phyloP scores from a whole-genome alignment of 2,113 vertebrate species.

The Ellobius talpinus region DNA sequence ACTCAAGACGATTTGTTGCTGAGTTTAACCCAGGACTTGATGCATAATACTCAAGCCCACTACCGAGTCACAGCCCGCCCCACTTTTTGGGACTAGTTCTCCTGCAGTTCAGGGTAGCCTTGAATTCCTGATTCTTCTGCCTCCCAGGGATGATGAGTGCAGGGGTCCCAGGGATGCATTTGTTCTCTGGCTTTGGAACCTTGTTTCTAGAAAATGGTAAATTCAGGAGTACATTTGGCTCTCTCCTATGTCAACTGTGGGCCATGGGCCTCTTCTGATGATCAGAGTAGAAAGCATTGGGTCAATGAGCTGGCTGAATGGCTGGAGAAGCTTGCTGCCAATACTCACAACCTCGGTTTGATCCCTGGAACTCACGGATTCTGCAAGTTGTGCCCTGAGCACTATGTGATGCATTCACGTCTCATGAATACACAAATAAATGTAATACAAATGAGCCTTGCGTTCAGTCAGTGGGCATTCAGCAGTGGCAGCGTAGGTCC shows the following conservation, averaged over 20 bases:
- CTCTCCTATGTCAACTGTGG: neutral
- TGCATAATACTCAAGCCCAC: neutral
- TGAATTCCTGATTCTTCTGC: neutral
- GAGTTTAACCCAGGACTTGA: neutral
- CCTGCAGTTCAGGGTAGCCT: neutral
- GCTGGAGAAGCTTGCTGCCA: neutral
- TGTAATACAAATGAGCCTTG: neutral
- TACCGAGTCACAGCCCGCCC: neutral
- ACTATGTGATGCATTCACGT: neutral
- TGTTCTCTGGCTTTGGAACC: neutral
- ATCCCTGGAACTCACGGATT: neutral
- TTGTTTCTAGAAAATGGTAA: neutral
- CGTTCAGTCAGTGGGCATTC: neutral
- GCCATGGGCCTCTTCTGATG: neutral
- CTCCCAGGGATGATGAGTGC: neutral
- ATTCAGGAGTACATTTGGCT: neutral
- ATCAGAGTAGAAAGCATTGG: neutral
- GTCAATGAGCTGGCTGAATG: neutral
- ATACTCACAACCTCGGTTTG: neutral
- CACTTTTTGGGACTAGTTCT: neutral
- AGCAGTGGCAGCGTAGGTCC: neutral
- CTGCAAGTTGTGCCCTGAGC: neutral
- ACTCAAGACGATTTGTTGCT: neutral
- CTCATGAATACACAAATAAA: neutral
- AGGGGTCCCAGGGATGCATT: neutral